A percentile compares a stretch with the other conserved stretches of the same genome.
Evolutionary conservation across 2,888 invertebrate genomes (phyloP).

Genomic region (Luperina nickerlii): DNA sequence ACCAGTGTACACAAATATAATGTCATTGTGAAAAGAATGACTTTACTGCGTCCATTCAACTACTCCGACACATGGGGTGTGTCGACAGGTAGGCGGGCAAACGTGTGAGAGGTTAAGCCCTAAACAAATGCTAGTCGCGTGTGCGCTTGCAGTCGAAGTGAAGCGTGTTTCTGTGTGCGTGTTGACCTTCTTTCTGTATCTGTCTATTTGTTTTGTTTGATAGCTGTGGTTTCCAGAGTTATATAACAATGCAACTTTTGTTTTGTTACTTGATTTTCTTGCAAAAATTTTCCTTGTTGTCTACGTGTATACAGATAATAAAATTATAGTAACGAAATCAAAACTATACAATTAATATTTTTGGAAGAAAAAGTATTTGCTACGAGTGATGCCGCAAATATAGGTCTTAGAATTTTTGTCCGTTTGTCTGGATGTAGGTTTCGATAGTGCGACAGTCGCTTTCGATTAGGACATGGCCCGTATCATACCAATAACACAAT

Average conservation of each 20-base stretch:
- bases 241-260: conserved; percentile 11
- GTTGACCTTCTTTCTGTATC: not conserved
- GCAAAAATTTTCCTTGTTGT: not conserved
- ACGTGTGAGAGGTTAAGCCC: no score
- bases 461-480: no score
- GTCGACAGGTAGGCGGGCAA: no score
- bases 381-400: not conserved
- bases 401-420: not conserved
- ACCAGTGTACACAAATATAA: no score
- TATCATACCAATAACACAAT: not conserved
- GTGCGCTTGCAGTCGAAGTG: not conserved
- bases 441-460: no score
- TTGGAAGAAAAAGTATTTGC: no score
- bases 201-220: not conserved
- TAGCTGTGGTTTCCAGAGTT: conserved; percentile 8
- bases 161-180: not conserved
- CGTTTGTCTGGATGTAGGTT: not conserved
- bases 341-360: not conserved
- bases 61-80: no score
- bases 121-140: not conserved
- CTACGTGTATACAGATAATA: not conserved
- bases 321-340: not conserved
- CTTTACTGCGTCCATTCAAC: no score
- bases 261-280: not conserved
- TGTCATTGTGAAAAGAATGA: no score